phyloP scores from a whole-genome alignment of 2,797 vertebrate genomes.

The Argyrosomus regius region DNA sequence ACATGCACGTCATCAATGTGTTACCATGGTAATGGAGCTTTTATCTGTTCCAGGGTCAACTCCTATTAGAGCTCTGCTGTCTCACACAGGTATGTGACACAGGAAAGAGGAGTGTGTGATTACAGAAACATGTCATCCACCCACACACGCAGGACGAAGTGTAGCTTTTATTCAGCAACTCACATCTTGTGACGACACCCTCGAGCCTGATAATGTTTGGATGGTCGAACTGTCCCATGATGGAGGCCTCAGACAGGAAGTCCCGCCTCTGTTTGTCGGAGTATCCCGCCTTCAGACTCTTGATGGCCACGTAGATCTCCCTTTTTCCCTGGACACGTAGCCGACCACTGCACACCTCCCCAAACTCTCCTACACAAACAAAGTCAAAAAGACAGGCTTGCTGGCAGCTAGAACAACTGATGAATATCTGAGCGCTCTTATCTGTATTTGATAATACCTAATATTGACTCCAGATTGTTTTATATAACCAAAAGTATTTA shows the following conservation, averaged over 20 bases:
- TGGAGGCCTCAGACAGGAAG: constrained; percentile 87
- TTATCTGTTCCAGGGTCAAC: constrained; percentile 73
- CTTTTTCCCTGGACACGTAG: constrained; percentile 83
- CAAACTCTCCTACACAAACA: constrained; percentile 76
- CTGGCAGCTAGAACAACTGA: not conserved
- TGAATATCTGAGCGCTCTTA: not conserved
- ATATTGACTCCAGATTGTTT: not conserved
- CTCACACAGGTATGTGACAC: constrained; percentile 37
- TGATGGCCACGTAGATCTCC: constrained; percentile 88
- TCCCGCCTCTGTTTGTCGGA: constrained; percentile 87
- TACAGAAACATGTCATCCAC: not conserved
- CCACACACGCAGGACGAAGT: not conserved
- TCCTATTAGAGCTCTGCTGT: constrained; percentile 44
- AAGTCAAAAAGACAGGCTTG: not conserved
- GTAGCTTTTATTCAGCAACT: constrained; percentile 58
- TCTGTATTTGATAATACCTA: not conserved
- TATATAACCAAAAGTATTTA: not conserved
- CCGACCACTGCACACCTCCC: constrained; percentile 84
- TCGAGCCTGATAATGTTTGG: constrained; percentile 89
- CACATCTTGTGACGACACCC: constrained; percentile 88
- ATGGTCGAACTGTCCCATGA: constrained; percentile 89
- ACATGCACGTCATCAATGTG: constrained; percentile 57
- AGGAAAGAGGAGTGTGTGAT: not conserved
- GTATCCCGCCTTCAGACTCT: constrained; percentile 88
- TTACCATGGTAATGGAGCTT: constrained; percentile 73